Conservation (phyloP, 2,797 vertebrate genomes). For the Phrynocephalus vlangalii region DNA sequence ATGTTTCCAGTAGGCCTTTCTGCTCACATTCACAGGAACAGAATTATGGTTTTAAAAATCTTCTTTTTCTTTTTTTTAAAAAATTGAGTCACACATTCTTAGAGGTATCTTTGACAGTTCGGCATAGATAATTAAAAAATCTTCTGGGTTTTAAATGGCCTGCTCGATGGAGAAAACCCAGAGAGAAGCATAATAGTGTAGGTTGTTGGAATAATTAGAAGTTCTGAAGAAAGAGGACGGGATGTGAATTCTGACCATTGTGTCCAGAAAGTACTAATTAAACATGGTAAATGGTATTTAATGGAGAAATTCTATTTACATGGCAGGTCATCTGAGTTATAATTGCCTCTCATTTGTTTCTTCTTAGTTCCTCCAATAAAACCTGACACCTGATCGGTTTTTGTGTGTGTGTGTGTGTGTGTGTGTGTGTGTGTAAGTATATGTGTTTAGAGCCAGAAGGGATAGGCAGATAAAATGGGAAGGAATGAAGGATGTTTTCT, state of each 20-base stretch:
- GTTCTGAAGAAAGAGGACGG: slow-evolving; percentile 76
- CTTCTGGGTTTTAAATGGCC: slow-evolving; percentile 76
- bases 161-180: slow-evolving; percentile 68
- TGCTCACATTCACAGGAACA: slow-evolving; percentile 78
- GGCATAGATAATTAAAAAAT: slow-evolving; percentile 81
- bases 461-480: not conserved
- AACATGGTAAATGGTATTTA: slow-evolving; percentile 82
- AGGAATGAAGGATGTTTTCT: not conserved
- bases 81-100: slow-evolving; percentile 83
- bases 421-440: not conserved
- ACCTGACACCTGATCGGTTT: slow-evolving; percentile 62
- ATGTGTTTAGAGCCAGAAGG: not conserved
- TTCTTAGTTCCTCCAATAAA: slow-evolving; percentile 68
- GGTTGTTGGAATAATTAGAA: slow-evolving; percentile 80
- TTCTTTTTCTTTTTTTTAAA: slow-evolving; percentile 73
- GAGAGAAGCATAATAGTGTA: slow-evolving; percentile 62
- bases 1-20: slow-evolving; percentile 84
- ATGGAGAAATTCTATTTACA: slow-evolving; percentile 79
- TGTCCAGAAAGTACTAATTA: slow-evolving; percentile 83
- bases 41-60: slow-evolving; percentile 81
- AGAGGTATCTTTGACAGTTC: slow-evolving; percentile 82
- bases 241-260: slow-evolving; percentile 78
- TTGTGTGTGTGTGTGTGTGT: not conserved
- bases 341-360: slow-evolving; percentile 80
- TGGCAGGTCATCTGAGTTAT: slow-evolving; percentile 72